These are phyloP conservation scores for Oreohelix idahoensis DNA, from an alignment of 1,140 invertebrate genomes.

Conservation along the genomic window DNA sequence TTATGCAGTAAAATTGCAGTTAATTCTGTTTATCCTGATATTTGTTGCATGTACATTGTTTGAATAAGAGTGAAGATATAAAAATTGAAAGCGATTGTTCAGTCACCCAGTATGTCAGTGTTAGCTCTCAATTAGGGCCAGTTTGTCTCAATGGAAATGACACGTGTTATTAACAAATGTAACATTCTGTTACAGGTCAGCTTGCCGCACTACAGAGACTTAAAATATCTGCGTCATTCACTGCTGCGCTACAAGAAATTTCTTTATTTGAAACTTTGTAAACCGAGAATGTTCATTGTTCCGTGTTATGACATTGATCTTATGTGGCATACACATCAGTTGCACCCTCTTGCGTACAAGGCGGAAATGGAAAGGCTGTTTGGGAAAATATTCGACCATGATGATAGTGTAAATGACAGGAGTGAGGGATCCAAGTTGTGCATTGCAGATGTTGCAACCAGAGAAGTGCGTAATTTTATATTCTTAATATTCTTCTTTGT, in stretches of 20 bases:
- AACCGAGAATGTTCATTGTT: constrained; percentile 72
- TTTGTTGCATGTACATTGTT: too few relatives aligned
- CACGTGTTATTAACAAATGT: too few relatives aligned
- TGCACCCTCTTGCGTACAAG: constrained; percentile 72
- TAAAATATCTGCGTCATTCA: constrained; percentile 70
- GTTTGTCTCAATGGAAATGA: too few relatives aligned
- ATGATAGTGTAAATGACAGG: constrained; percentile 74
- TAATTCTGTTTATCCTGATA: too few relatives aligned
- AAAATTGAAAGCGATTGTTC: too few relatives aligned
- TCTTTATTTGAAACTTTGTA: constrained; percentile 72
- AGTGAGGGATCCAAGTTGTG: constrained; percentile 68
- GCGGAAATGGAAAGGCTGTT: constrained; percentile 71
- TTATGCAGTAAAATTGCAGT: too few relatives aligned
- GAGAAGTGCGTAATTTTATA: background rate
- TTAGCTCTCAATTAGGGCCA: too few relatives aligned
- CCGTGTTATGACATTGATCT: constrained; percentile 76
- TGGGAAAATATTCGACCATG: constrained; percentile 71
- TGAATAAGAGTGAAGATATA: too few relatives aligned
- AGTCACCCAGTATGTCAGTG: too few relatives aligned
- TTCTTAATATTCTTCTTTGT: too few relatives aligned
- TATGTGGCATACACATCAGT: constrained; percentile 75
- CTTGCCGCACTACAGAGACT: constrained; percentile 73
- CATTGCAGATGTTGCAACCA: constrained; percentile 46
- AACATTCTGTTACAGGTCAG: too few relatives aligned
- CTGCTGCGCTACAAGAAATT: constrained; percentile 74